phyloP scores from a whole-genome alignment of 2,113 vertebrate species.

The Rhinolophus ferrumequinum region DNA sequence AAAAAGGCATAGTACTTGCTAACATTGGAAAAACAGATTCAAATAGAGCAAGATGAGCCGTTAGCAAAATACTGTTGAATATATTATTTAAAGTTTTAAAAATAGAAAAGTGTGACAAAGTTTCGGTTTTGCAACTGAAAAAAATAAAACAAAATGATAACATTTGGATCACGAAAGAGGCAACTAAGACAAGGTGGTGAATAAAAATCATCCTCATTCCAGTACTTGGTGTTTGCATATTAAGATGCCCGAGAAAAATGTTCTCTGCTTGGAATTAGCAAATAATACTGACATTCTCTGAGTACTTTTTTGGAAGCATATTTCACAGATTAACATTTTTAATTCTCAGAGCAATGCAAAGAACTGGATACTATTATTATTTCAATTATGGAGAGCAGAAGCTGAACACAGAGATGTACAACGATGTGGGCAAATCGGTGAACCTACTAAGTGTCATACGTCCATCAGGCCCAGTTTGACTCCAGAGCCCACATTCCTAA shows the following conservation, averaged over 20 bases:
- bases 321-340: neutral
- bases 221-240: neutral
- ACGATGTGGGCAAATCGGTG: neutral
- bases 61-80: neutral
- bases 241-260: neutral
- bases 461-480: neutral
- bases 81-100: neutral
- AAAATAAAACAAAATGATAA: constrained; percentile 10
- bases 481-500: neutral
- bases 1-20: neutral
- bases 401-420: neutral
- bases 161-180: neutral
- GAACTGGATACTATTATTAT: neutral
- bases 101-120: neutral
- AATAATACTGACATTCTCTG: neutral
- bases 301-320: neutral
- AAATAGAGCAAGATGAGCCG: neutral
- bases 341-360: neutral
- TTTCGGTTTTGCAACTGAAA: neutral
- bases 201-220: neutral
- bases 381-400: neutral
- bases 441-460: neutral
- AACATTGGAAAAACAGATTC: constrained; percentile 4
- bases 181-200: neutral
- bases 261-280: neutral